Evolutionary conservation across 2,888 invertebrate genomes (phyloP).

Genomic region (Scelioninae gen. 1): DNA sequence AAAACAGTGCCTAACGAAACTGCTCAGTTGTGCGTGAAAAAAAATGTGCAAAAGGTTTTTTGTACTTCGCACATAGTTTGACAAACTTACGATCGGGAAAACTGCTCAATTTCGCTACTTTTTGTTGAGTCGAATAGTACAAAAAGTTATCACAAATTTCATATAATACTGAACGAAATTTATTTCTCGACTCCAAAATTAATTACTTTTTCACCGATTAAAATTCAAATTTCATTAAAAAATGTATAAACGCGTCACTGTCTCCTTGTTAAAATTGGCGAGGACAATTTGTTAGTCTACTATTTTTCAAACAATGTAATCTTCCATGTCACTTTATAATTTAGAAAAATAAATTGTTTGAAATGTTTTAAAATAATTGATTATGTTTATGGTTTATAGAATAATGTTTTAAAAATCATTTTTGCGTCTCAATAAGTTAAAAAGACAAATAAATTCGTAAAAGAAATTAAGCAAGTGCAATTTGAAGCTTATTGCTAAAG

Average conservation of each 20-base stretch:
- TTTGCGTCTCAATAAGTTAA: too few relatives aligned
- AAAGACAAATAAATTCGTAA: background rate
- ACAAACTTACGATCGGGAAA: background rate
- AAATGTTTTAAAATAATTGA: too few relatives aligned
- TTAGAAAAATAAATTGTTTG: background rate
- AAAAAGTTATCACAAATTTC: background rate
- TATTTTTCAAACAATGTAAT: conserved; percentile 40
- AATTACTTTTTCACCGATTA: too few relatives aligned
- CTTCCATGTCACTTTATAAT: conserved; percentile 23
- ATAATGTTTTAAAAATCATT: too few relatives aligned
- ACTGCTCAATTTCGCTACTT: background rate
- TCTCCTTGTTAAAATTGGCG: conserved; percentile 18
- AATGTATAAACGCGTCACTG: conserved; percentile 13
- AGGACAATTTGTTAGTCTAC: conserved; percentile 22
- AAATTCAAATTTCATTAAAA: background rate
- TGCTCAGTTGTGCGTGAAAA: conserved; percentile 44
- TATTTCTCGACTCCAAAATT: background rate
- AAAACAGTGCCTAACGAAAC: conserved; percentile 45
- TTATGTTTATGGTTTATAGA: too few relatives aligned
- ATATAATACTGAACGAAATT: conserved; percentile 17
- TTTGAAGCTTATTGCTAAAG: conserved; percentile 39
- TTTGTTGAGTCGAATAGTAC: background rate
- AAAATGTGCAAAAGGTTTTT: conserved; percentile 27
- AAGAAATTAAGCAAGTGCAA: conserved; percentile 35
- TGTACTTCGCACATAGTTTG: conserved; percentile 21